These are phyloP conservation scores for Apodemia duryi DNA, from an alignment of 2,888 invertebrate species.

Conservation along the genomic window DNA sequence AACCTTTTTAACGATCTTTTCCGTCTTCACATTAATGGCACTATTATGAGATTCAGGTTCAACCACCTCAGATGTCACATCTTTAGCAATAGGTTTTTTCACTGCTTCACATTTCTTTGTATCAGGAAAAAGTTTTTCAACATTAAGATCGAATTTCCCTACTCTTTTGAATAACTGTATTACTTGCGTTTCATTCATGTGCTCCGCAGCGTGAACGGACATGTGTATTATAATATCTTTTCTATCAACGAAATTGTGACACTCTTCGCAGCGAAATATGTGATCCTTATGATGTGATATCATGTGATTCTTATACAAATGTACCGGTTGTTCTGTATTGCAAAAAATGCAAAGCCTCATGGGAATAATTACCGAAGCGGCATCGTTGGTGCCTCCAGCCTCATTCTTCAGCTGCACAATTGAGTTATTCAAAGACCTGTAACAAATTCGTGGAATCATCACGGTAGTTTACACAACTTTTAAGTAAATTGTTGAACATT, in stretches of 20 bases:
- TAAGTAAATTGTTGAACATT: constrained; percentile 1
- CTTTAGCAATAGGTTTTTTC: not conserved
- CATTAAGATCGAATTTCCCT: not conserved
- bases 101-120: not conserved
- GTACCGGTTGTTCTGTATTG: constrained; percentile 22
- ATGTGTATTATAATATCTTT: constrained; percentile 55
- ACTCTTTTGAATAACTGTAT: constrained; percentile 1
- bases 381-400: not conserved
- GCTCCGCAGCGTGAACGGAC: constrained; percentile 51
- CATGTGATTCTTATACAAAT: constrained; percentile 44
- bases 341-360: constrained; percentile 41
- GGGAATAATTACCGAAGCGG: not conserved
- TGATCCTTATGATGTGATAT: constrained; percentile 44
- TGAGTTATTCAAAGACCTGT: constrained; percentile 36
- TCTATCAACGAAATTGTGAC: constrained; percentile 51
- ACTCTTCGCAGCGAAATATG: constrained; percentile 63
- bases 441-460: constrained; percentile 36
- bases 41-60: not conserved
- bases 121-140: not conserved
- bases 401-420: not conserved
- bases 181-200: constrained; percentile 19
- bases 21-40: not conserved
- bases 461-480: not conserved
- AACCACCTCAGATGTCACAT: not conserved
- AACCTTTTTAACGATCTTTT: constrained; percentile 14